Conservation (phyloP, 2,888 invertebrate species). For the Drosophila merina region DNA sequence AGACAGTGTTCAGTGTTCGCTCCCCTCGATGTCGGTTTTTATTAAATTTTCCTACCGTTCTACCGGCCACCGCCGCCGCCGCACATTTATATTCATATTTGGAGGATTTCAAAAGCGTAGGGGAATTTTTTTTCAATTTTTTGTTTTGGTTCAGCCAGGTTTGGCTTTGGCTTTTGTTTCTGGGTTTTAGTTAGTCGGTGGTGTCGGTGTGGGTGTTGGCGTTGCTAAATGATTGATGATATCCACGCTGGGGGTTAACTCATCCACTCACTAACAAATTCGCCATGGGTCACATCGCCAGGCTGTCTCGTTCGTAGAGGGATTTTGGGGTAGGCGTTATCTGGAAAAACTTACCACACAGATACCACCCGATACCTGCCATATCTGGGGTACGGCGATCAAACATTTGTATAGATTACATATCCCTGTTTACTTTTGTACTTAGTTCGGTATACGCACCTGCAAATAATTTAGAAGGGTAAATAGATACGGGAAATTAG, state of each 20-base stretch:
- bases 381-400: neutral
- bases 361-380: constrained; percentile 24
- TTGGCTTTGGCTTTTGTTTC: constrained; percentile 27
- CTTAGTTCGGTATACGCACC: constrained; percentile 56
- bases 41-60: constrained; percentile 71
- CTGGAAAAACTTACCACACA: constrained; percentile 52
- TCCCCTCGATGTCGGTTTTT: constrained; percentile 42
- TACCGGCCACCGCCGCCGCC: constrained; percentile 33
- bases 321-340: constrained; percentile 22
- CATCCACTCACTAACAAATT: constrained; percentile 46
- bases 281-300: constrained; percentile 54
- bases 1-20: constrained; percentile 16
- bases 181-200: constrained; percentile 27
- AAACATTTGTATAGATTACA: constrained; percentile 54
- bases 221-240: constrained; percentile 74
- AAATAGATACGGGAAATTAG: constrained; percentile 52
- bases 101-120: constrained; percentile 45
- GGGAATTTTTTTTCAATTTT: constrained; percentile 42
- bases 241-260: constrained; percentile 48
- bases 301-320: constrained; percentile 57
- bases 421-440: constrained; percentile 29
- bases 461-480: constrained; percentile 45
- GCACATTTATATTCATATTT: constrained; percentile 73
- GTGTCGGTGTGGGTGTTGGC: constrained; percentile 55
- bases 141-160: constrained; percentile 3